phyloP scores from a whole-genome alignment of 2,797 vertebrate genomes.

The Apogon talboti region DNA sequence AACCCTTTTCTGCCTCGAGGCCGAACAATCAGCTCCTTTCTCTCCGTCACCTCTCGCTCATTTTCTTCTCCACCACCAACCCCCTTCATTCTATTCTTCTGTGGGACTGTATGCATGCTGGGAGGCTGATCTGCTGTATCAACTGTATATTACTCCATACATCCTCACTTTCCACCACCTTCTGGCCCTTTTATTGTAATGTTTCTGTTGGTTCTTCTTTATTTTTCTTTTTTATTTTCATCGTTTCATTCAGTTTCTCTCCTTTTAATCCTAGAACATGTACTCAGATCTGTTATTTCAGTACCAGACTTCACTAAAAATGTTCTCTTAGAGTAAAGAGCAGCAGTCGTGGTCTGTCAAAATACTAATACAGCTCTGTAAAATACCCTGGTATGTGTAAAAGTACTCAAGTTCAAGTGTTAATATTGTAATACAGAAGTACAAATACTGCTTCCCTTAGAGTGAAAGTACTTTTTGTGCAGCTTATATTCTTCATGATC shows the following conservation, averaged over 20 bases:
- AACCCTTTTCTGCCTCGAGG: constrained; percentile 65
- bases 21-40: constrained; percentile 78
- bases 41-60: constrained; percentile 58
- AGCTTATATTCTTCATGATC: too few relatives aligned
- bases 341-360: too few relatives aligned
- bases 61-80: constrained; percentile 47
- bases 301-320: too few relatives aligned
- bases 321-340: too few relatives aligned
- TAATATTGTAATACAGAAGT: too few relatives aligned
- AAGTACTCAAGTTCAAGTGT: too few relatives aligned
- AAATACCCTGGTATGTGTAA: too few relatives aligned
- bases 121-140: constrained; percentile 34
- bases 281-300: neutral
- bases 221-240: neutral
- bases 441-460: too few relatives aligned
- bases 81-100: constrained; percentile 29
- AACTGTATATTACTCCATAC: constrained; percentile 27
- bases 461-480: too few relatives aligned
- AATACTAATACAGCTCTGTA: too few relatives aligned
- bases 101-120: constrained; percentile 41
- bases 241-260: neutral
- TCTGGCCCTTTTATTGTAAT: too few relatives aligned
- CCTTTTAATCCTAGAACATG: neutral
- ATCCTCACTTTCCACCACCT: neutral
- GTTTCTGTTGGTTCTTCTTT: neutral